phyloP scores from a whole-genome alignment of 2,113 vertebrate genomes.

The Scolopax mira region DNA sequence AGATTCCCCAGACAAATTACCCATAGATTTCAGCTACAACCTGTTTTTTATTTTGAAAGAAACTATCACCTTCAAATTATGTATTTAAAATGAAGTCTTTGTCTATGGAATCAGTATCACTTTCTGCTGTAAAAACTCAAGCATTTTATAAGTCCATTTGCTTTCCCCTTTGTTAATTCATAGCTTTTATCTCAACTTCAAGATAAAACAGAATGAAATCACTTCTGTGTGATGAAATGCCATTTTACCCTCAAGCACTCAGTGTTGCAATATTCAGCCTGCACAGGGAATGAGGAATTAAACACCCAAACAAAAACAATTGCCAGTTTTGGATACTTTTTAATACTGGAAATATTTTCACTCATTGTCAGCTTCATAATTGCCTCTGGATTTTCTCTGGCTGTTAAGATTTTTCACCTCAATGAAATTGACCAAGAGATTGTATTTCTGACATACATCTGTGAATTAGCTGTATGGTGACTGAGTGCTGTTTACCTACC shows the following conservation, averaged over 20 bases:
- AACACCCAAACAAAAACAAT: not conserved
- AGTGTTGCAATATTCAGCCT: not conserved
- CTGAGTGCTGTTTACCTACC: not conserved
- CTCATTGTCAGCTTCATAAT: not conserved
- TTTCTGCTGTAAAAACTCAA: not conserved
- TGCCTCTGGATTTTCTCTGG: not conserved
- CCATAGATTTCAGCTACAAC: not conserved
- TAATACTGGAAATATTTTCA: not conserved
- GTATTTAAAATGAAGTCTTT: not conserved
- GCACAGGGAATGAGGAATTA: not conserved
- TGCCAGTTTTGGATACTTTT: not conserved
- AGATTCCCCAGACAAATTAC: not conserved
- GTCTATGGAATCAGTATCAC: not conserved
- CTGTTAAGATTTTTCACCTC: not conserved
- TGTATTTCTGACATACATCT: not conserved
- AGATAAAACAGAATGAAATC: not conserved
- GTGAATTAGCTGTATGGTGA: not conserved
- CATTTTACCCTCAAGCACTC: not conserved
- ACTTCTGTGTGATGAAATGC: not conserved
- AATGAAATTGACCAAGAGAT: not conserved
- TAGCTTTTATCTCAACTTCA: not conserved
- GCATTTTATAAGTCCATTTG: not conserved
- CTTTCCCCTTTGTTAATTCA: not conserved
- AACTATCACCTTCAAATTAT: not conserved
- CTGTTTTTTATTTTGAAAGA: not conserved